phyloP scores from a whole-genome alignment of 2,113 vertebrate species.

The Nyctibius bracteatus region DNA sequence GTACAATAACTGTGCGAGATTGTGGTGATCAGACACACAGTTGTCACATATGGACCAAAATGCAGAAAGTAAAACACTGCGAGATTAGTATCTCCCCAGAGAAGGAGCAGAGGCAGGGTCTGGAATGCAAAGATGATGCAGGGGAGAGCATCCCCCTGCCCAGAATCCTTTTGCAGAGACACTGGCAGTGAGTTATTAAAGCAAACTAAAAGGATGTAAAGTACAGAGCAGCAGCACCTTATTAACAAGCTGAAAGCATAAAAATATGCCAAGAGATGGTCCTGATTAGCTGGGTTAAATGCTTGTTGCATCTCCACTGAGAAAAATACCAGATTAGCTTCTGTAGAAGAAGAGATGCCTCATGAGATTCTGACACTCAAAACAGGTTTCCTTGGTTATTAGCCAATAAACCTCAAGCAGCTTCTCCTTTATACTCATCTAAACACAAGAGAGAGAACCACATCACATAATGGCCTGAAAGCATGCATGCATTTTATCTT shows the following conservation, averaged over 20 bases:
- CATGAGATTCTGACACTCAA: slow-evolving; percentile 12
- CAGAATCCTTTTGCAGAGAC: not conserved
- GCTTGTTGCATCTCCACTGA: not conserved
- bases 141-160: not conserved
- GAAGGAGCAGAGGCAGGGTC: not conserved
- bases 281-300: slow-evolving; percentile 19
- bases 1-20: slow-evolving; percentile 38
- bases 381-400: slow-evolving; percentile 15
- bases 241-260: not conserved
- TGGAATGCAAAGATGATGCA: not conserved
- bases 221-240: not conserved
- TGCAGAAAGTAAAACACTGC: not conserved
- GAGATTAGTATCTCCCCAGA: not conserved
- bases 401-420: slow-evolving; percentile 24
- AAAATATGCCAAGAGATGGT: slow-evolving; percentile 2
- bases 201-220: not conserved
- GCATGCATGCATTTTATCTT: not conserved
- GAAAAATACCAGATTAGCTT: slow-evolving; percentile 1
- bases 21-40: slow-evolving; percentile 38
- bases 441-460: not conserved
- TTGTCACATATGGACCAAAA: slow-evolving; percentile 36
- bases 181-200: not conserved
- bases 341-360: not conserved
- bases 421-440: not conserved
- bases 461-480: not conserved